Base-by-base conservation (phyloP, 2,797 vertebrate species). In the Anguilla anguilla region DNA sequence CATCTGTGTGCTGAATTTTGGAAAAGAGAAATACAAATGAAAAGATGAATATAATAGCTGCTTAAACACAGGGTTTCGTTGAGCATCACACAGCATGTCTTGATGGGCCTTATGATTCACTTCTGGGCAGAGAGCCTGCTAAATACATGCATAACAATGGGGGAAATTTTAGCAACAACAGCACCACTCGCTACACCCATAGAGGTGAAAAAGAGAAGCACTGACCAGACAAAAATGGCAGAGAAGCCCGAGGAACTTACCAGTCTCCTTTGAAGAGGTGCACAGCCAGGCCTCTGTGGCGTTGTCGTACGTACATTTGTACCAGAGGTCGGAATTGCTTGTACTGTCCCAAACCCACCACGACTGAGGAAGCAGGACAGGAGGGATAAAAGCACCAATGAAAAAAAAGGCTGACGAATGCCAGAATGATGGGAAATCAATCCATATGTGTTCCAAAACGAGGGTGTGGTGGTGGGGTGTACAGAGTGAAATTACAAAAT, bases 251-350 rank as follows among this genome's bases (percentile, higher is more conserved):
- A 43, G 53, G 5, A n/a, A 87, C 91, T 92, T 94, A 98, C 97
- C 97, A 0, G 94, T 98, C 46, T 97, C 95, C 39, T 93, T 94
- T 83, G 96, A 94, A 0, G 94, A 84, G 17, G 93, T 89, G 91
- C 97, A 98, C 87, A 94, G 0, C 97, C 97, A 98, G 0, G 88
- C 91, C 5, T 94, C 59, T 17, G 94, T 94, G 82, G 81, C 88
- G 46, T 96, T 97, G 84, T 96, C 93, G 59, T 95, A 92, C 25
- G 93, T 92, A 91, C 98, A 98, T 91, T 97, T 96, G 25, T 96
- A 95, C 98, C 97, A 98, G 35, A 98, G 95, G 89, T 98, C 97
- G 86, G 96, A 94, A 69, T 95, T 96, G 90, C 97, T 96, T 19
- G 94, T 90, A 25, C 94, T 93, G 0, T 91, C 92, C 94, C 97